phyloP scores from a whole-genome alignment of 2,797 vertebrate species.

The Urosaurus nigricauda region DNA sequence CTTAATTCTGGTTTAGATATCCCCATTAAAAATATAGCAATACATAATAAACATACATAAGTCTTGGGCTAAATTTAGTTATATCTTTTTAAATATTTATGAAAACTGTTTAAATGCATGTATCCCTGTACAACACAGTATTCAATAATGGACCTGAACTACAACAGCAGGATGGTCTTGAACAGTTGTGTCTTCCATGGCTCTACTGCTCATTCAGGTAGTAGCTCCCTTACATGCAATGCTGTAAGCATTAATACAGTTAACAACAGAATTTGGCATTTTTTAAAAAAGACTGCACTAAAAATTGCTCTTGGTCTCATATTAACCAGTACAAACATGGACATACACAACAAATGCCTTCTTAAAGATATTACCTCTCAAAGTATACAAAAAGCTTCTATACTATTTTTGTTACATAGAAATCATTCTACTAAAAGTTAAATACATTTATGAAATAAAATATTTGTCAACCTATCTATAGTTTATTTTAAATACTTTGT shows the following conservation, averaged over 20 bases:
- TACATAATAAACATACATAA: constrained; percentile 66
- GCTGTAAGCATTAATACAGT: constrained; percentile 60
- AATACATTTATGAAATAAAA: constrained; percentile 87
- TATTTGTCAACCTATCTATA: constrained; percentile 67
- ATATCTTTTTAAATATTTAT: constrained; percentile 51
- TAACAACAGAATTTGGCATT: constrained; percentile 68
- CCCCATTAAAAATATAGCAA: constrained; percentile 36
- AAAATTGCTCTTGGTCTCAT: constrained; percentile 70
- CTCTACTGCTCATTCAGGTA: constrained; percentile 66
- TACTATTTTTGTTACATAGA: constrained; percentile 85
- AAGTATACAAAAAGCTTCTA: constrained; percentile 83
- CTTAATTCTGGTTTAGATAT: constrained; percentile 49
- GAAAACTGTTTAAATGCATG: constrained; percentile 53
- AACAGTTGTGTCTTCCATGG: constrained; percentile 48
- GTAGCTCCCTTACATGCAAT: constrained; percentile 64
- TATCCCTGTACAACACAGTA: constrained; percentile 59
- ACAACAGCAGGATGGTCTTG: constrained; percentile 63
- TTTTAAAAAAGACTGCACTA: constrained; percentile 43
- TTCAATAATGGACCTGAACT: constrained; percentile 59
- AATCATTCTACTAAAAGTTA: constrained; percentile 90
- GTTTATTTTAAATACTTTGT: constrained; percentile 73
- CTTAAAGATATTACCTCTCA: constrained; percentile 69
- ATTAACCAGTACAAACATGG: constrained; percentile 64
- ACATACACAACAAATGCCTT: constrained; percentile 59
- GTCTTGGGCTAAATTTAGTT: constrained; percentile 65